These are phyloP conservation scores for Eleutherodactylus coqui DNA, from an alignment of 2,797 vertebrate species.

Conservation along the genomic window DNA sequence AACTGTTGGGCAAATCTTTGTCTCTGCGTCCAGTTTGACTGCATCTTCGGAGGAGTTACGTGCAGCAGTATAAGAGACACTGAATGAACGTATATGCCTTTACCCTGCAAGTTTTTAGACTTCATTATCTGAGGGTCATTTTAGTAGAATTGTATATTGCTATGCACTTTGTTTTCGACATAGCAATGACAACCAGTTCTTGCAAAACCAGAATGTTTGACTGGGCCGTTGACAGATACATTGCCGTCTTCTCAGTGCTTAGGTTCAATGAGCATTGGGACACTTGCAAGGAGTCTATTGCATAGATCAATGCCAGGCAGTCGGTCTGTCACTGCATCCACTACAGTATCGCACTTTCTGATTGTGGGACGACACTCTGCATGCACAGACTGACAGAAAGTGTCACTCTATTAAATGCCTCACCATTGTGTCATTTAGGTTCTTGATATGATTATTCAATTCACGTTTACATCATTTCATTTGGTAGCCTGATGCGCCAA, in stretches of 20 bases:
- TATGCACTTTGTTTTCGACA: slow-evolving; percentile 57
- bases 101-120: slow-evolving; percentile 43
- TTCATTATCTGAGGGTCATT: slow-evolving; percentile 41
- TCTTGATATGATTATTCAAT: slow-evolving; percentile 54
- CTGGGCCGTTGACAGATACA: slow-evolving; percentile 43
- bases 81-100: slow-evolving; percentile 43
- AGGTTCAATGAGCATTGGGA: slow-evolving; percentile 19
- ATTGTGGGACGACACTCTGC: slow-evolving; percentile 38
- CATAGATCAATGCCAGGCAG: slow-evolving; percentile 43
- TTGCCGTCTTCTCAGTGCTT: slow-evolving; percentile 47
- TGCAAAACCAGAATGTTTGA: slow-evolving; percentile 65
- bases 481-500: slow-evolving; percentile 57
- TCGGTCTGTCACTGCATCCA: slow-evolving; percentile 51
- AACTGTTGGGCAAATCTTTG: not conserved
- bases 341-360: slow-evolving; percentile 53
- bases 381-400: slow-evolving; percentile 51
- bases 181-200: slow-evolving; percentile 58
- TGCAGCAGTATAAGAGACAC: slow-evolving; percentile 26
- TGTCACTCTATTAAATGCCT: slow-evolving; percentile 53
- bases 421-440: slow-evolving; percentile 60
- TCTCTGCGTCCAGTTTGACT: slow-evolving; percentile 27
- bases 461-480: slow-evolving; percentile 62
- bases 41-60: slow-evolving; percentile 41
- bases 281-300: slow-evolving; percentile 36
- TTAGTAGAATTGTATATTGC: slow-evolving; percentile 46